Percentiles rank a stretch among this genome's conserved stretches.
phyloP scores from a whole-genome alignment of 2,888 invertebrate genomes.

The Linnaemya vulpina region DNA sequence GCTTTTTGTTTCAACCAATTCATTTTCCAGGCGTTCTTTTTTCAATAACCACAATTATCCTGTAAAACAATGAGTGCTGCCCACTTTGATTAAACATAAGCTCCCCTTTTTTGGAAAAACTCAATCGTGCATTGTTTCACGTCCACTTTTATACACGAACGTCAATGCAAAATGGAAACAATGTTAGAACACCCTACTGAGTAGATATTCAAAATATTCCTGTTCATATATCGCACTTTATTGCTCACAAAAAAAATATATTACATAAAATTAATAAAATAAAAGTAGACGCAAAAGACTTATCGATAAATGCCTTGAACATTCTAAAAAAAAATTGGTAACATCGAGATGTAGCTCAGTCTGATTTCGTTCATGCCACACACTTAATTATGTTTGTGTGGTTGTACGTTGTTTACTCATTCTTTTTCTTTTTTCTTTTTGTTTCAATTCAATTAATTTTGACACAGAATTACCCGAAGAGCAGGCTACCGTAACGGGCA shows the following conservation, averaged over 20 bases:
- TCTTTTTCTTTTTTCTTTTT: slow-evolving; percentile 48
- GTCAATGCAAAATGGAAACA: background rate
- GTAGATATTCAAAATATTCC: background rate
- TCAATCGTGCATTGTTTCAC: background rate
- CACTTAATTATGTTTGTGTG: slow-evolving; percentile 5
- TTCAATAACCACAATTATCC: slow-evolving; percentile 64
- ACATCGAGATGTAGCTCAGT: background rate
- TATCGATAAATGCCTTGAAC: background rate
- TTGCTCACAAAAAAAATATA: background rate
- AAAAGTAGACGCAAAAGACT: too few relatives aligned
- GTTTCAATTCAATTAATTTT: slow-evolving; percentile 51
- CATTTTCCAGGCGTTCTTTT: slow-evolving; percentile 39
- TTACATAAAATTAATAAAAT: too few relatives aligned
- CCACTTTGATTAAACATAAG: slow-evolving; percentile 69
- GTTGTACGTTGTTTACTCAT: slow-evolving; percentile 37
- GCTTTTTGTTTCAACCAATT: slow-evolving; percentile 61
- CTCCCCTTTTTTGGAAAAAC: slow-evolving; percentile 21
- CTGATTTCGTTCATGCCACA: background rate
- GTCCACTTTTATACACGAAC: background rate
- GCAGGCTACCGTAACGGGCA: slow-evolving; percentile 84
- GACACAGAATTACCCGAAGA: slow-evolving; percentile 84
- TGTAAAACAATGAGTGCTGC: slow-evolving; percentile 51
- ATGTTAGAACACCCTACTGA: background rate
- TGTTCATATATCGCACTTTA: background rate
- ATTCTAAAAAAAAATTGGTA: background rate